Evolutionary conservation across 2,888 invertebrate genomes (phyloP).

Genomic region (Anodontia alba): DNA sequence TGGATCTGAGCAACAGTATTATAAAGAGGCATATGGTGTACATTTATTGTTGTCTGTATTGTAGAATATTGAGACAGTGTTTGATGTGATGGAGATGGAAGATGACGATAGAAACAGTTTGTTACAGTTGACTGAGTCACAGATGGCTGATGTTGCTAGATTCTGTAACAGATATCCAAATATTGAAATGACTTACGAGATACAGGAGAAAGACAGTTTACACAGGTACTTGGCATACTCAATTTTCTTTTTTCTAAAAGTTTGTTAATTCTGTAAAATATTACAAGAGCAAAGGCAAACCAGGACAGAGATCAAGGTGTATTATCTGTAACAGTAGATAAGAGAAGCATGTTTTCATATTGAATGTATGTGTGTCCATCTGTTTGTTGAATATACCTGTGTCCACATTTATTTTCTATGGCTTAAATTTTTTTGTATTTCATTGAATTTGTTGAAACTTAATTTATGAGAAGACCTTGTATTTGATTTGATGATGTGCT

Average conservation of each 20-base stretch:
- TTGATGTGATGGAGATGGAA: constrained; percentile 98
- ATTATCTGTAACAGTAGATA: neutral
- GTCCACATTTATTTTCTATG: no score
- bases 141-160: constrained; percentile 99
- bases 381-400: no score
- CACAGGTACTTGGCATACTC: constrained; percentile 85
- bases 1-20: no score
- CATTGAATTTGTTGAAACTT: no score
- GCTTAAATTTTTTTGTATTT: no score
- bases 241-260: no score
- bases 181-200: constrained; percentile 97
- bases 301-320: no score
- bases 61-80: constrained; percentile 93
- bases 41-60: neutral
- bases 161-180: constrained; percentile 99
- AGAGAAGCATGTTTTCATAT: neutral
- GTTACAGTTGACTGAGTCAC: constrained; percentile 89
- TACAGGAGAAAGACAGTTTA: constrained; percentile 92
- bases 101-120: constrained; percentile 92
- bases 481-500: no score
- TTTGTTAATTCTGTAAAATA: neutral
- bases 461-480: no score
- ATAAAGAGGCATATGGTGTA: no score
- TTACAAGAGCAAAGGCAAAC: no score
- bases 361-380: no score